Conservation (phyloP, 2,797 vertebrate species). For the Sternarchorhynchus goeldii region DNA sequence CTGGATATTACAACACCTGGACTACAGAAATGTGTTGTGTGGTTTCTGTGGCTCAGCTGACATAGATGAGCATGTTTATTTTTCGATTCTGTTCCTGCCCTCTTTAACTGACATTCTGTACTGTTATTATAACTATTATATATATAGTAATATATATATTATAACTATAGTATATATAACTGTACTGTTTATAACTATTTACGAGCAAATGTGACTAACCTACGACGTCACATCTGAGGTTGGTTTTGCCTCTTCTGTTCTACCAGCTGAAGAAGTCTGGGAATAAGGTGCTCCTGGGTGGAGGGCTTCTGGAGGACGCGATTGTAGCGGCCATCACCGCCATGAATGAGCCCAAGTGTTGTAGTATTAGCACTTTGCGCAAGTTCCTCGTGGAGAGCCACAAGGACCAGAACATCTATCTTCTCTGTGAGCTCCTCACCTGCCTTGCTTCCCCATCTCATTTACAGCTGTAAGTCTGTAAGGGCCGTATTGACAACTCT, state of each 20-base stretch:
- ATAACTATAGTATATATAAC: too few relatives aligned
- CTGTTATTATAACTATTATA: too few relatives aligned
- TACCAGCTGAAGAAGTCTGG: conserved; percentile 89
- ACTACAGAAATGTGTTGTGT: too few relatives aligned
- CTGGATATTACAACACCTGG: too few relatives aligned
- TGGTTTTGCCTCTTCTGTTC: neutral
- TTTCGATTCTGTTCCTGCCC: too few relatives aligned
- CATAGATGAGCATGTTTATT: too few relatives aligned
- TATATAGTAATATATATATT: too few relatives aligned
- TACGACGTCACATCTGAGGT: neutral
- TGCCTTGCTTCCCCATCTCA: too few relatives aligned
- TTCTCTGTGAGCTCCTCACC: conserved; percentile 77
- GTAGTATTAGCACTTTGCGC: conserved; percentile 91
- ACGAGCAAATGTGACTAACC: too few relatives aligned
- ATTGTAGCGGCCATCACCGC: conserved; percentile 93
- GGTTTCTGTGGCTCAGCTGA: too few relatives aligned
- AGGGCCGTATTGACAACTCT: neutral
- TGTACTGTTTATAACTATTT: too few relatives aligned
- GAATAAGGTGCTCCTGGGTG: conserved; percentile 87
- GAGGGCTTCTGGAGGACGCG: conserved; percentile 89
- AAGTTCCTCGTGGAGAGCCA: conserved; percentile 89
- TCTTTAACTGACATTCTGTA: too few relatives aligned
- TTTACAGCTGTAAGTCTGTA: neutral
- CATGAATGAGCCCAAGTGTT: conserved; percentile 99
- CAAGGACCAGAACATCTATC: conserved; percentile 87